phyloP scores from a whole-genome alignment of 2,888 invertebrate genomes.

The Xestia c-nigrum region DNA sequence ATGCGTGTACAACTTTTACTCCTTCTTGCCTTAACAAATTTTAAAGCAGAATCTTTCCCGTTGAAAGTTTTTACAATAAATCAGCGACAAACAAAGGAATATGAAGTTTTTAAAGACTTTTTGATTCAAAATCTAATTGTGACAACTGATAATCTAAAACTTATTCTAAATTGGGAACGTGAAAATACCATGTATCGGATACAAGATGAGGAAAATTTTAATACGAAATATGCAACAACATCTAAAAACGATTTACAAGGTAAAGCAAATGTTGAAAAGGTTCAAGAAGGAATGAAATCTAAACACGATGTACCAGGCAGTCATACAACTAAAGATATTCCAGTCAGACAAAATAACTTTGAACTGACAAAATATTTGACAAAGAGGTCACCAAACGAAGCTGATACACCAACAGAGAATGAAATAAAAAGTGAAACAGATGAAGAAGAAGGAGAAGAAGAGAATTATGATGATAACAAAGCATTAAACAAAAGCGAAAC shows the following conservation, averaged over 20 bases:
- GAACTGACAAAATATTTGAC: slow-evolving; percentile 25
- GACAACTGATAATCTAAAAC: slow-evolving; percentile 70
- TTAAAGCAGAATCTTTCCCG: slow-evolving; percentile 20
- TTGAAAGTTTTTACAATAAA: slow-evolving; percentile 27
- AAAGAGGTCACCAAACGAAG: slow-evolving; percentile 22
- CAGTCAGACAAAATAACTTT: not conserved
- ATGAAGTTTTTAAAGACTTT: slow-evolving; percentile 64
- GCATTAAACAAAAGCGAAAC: slow-evolving; percentile 1
- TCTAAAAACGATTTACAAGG: not conserved
- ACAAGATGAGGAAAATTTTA: not conserved
- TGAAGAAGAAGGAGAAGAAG: not conserved
- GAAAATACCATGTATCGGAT: slow-evolving; percentile 18
- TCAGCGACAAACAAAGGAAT: slow-evolving; percentile 40
- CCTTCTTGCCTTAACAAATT: slow-evolving; percentile 5
- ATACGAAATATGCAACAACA: not conserved
- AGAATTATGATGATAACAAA: not conserved
- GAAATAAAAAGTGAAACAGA: slow-evolving; percentile 7
- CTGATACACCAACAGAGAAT: not conserved
- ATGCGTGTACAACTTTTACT: slow-evolving; percentile 33
- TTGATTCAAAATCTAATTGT: slow-evolving; percentile 68
- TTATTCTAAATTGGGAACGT: slow-evolving; percentile 65
- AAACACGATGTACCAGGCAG: not conserved
- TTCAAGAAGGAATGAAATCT: not conserved
- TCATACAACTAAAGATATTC: not conserved
- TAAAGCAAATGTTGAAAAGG: not conserved